phyloP scores from a whole-genome alignment of 2,113 vertebrate species.

The Takifugu flavidus region DNA sequence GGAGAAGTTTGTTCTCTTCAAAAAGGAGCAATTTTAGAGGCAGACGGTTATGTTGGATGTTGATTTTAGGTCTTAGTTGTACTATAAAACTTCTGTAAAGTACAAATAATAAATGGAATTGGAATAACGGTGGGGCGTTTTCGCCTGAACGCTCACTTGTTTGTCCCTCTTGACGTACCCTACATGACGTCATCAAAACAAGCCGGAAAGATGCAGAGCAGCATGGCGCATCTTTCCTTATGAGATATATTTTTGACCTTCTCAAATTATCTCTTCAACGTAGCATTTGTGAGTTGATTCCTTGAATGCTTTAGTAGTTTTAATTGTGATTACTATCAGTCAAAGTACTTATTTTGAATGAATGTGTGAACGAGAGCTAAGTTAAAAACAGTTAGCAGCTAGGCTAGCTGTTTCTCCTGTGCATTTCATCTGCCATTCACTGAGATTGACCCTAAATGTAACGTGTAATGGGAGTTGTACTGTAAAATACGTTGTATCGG shows the following conservation, averaged over 20 bases:
- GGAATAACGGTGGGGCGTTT: not conserved
- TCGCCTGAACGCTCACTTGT: no score
- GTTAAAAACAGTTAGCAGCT: not conserved
- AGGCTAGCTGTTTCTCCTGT: not conserved
- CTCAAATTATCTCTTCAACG: not conserved
- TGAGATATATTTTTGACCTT: conserved; percentile 58
- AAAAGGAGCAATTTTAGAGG: no score
- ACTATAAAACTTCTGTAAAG: no score
- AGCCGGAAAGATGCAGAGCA: conserved; percentile 11
- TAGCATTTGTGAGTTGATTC: conserved; percentile 14
- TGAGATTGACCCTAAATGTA: no score
- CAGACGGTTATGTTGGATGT: no score
- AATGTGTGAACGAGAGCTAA: not conserved
- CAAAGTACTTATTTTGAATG: not conserved
- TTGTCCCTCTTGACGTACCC: conserved; percentile 26
- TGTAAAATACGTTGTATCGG: no score
- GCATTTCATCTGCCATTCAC: no score
- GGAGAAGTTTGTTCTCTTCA: not conserved
- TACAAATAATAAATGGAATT: no score
- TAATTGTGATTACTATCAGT: not conserved
- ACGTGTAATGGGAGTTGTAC: no score
- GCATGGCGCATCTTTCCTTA: conserved; percentile 17
- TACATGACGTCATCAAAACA: conserved; percentile 57
- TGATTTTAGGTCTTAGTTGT: no score
- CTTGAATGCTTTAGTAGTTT: not conserved